phyloP scores from a whole-genome alignment of 2,113 vertebrate species.

The Psittacula cyanocephala region DNA sequence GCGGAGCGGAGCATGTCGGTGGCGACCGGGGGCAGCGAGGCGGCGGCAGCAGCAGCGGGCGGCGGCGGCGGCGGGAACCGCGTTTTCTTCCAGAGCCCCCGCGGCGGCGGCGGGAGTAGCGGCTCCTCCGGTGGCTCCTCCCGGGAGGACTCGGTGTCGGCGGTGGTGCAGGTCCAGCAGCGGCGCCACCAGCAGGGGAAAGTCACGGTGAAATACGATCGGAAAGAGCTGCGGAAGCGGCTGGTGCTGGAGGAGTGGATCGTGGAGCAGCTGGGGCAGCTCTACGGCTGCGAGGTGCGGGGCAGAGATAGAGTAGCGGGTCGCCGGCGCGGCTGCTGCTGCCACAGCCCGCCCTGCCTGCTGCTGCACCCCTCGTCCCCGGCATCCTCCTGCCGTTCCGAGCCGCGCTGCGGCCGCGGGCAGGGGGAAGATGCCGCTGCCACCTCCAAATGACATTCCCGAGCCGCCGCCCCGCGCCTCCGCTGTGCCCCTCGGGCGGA shows the following conservation, averaged over 20 bases:
- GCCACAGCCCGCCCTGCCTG: neutral
- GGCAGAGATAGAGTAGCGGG: neutral
- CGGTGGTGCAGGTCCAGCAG: constrained; percentile 68
- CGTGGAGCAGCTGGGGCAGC: constrained; percentile 92
- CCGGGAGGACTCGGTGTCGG: constrained; percentile 54
- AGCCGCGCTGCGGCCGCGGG: neutral
- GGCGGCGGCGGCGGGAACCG: constrained; percentile 69
- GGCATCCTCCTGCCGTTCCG: neutral
- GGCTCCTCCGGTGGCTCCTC: constrained; percentile 77
- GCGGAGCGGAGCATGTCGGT: constrained; percentile 65
- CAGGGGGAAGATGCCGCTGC: neutral
- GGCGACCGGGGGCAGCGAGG: constrained; percentile 69
- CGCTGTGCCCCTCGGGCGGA: neutral
- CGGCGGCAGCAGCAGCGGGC: neutral
- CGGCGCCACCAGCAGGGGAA: constrained; percentile 90
- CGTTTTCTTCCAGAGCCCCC: constrained; percentile 89
- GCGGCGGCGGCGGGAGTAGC: constrained; percentile 74
- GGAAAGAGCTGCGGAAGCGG: constrained; percentile 94
- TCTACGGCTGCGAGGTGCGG: constrained; percentile 93
- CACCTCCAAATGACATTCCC: constrained; percentile 58
- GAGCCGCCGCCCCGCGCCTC: neutral
- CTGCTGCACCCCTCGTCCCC: neutral
- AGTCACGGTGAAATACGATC: constrained; percentile 97
- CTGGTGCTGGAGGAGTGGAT: constrained; percentile 96
- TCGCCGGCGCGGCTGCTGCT: neutral